Evolutionary conservation across 2,113 vertebrate genomes (phyloP), one percentile per base, ranked within the genome.

Genomic region (Thinocorus orbignyianus): DNA sequence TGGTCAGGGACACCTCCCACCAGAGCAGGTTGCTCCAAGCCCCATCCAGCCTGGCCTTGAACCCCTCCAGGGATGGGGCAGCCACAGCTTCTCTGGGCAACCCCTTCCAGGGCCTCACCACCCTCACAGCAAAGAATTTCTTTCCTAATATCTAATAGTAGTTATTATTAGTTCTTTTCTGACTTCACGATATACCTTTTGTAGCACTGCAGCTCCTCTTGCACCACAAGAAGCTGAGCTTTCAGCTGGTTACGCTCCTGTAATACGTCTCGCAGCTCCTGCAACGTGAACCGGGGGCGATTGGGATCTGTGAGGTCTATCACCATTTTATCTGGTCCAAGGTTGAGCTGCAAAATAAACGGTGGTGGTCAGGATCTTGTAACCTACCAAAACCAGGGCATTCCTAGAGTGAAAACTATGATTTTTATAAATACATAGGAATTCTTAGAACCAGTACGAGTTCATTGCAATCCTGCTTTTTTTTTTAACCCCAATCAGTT

Each of bases 221-320:
- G 99, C 6, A 97, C 98, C 69, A 99, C 92, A 76, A 99, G 97
- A 44, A 99, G 98, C 95, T 99, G 99, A 9, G 99, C 98, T 96
- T 99, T 99, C 81, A 99, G 98, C 81, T 98, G 98, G 97, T 99
- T 99, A 52, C 99, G 98, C 94, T 99, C 99, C 87, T 99, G 99
- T 33, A 99, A 61, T 6, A 99, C 99, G 10, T 99, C 99, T 92
- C 98, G 98, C 92, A 99, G 98, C 97, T 99, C 99, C 95, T 99
- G 99, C 84, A 99, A 98, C 0, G 99, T 99, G 97, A 99, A 99
- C 26, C 99, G 98, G 2, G 99, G 99, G 22, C 99, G 98, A 92
- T 99, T 98, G 41, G 99, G 99, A 52, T 99, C 99, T 1, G 98
- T 98, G 86, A 99, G 97, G 96, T 99, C 99, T 17, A 99, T 98